Evolutionary conservation across 2,797 vertebrate species (phyloP), one percentile per base, ranked within the genome.

Genomic region (Catostomus latipinnis): DNA sequence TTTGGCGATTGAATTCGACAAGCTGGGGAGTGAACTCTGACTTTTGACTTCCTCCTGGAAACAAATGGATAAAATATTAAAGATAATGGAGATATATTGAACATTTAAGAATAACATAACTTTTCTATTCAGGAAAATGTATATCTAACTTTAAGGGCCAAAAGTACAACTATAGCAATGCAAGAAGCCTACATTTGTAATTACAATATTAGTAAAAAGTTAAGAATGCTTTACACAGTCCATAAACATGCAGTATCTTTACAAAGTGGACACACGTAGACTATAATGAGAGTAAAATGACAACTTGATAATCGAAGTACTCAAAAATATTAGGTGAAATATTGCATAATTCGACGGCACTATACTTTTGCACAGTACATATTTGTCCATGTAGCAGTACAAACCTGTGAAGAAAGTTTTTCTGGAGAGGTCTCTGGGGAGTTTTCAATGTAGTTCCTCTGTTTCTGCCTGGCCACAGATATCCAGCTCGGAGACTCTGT

Each of bases 381-480:
- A 34, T 68, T 5, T 54, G 9, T 9, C 18, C 8, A 6, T 6
- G 57, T 10, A 43, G 18, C 6, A 60, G 6, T 4, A 71, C 76
- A 61, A 9, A 74, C 11, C 65, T 86, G 87, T 61, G 52, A 63
- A 45, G 87, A 84, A 46, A 8, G 18, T 74, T 84, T 86, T 74
- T 86, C 84, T 8, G 76, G 18, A n/a, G 83, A 92, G 16, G 89
- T 92, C 5, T 93, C 93, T 76, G 93, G 85, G 0, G 87, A 86
- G 34, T 90, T 89, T 5, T 92, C 92, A 71, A 92, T 94, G 83
- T 95, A 96, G 86, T 92, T 86, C 83, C 86, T 96, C 85, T 95
- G 95, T 72, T 94, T 97, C 81, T 95, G 93, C 87, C 94, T 96
- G 82, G 94, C 93, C 90, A 95, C 58, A 9, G 93, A 95, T 82